A percentile compares a stretch with the other conserved stretches of the same genome.
Evolutionary conservation across 2,797 vertebrate genomes (phyloP).

Genomic region (Poeciliopsis gracilis): DNA sequence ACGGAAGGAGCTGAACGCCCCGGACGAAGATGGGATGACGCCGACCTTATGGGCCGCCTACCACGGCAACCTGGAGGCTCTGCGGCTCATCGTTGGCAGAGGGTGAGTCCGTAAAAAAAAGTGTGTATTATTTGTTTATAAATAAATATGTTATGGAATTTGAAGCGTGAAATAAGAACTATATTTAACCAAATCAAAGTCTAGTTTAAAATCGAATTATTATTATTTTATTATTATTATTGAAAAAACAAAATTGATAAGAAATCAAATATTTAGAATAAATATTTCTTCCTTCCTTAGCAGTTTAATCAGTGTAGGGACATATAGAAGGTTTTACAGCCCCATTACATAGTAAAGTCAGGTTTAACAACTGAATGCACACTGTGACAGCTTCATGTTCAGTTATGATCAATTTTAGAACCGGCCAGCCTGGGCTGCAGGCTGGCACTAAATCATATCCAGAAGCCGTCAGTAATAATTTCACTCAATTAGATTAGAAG

Average conservation of each 20-base stretch:
- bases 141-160: background rate
- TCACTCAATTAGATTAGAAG: background rate
- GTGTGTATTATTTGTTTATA: background rate
- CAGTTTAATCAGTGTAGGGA: constrained; percentile 25
- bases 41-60: constrained; percentile 96
- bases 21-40: constrained; percentile 97
- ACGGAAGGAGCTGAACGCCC: constrained; percentile 92
- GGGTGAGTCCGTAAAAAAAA: constrained; percentile 83
- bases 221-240: background rate
- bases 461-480: background rate
- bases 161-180: background rate
- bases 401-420: constrained; percentile 22
- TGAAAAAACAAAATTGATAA: no score
- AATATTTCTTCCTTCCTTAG: background rate
- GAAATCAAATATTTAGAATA: no score
- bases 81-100: constrained; percentile 89
- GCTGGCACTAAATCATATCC: background rate
- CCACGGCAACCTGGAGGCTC: constrained; percentile 92
- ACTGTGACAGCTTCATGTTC: background rate
- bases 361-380: constrained; percentile 4
- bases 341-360: constrained; percentile 72
- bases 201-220: background rate
- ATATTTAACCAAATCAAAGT: background rate
- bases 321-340: constrained; percentile 11
- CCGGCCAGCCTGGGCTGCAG: background rate